These are phyloP conservation scores for Cataglyphis albicans DNA, from an alignment of 2,888 invertebrate genomes.

Conservation along the genomic window DNA sequence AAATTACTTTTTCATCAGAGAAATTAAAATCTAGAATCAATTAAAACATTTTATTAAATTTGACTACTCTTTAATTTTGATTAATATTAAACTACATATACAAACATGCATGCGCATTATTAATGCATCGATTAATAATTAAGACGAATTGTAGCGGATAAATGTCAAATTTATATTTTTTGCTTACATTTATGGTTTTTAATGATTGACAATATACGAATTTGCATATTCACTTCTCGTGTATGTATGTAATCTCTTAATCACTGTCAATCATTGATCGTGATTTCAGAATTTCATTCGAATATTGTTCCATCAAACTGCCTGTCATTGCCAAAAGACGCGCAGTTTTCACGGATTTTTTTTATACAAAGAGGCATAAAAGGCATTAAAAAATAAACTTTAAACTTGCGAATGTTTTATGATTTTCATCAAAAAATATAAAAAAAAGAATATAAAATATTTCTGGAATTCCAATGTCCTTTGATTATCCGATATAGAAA, in stretches of 20 bases:
- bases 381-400: constrained; percentile 54
- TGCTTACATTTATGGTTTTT: background rate
- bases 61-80: background rate
- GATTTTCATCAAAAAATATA: constrained; percentile 52
- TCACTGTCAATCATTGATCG: background rate
- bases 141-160: constrained; percentile 8
- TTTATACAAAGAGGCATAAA: constrained; percentile 39
- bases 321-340: constrained; percentile 6
- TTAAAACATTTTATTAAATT: constrained; percentile 24
- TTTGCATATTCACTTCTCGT: background rate
- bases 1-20: background rate
- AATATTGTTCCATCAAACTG: constrained; percentile 31
- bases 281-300: constrained; percentile 54
- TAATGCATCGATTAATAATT: constrained; percentile 25
- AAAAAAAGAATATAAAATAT: constrained; percentile 55
- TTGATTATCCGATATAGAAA: constrained; percentile 23
- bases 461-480: constrained; percentile 13
- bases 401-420: constrained; percentile 54
- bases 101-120: background rate
- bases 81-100: constrained; percentile 34
- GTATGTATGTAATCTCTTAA: background rate
- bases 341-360: background rate
- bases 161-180: constrained; percentile 31
- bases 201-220: constrained; percentile 15
- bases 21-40: constrained; percentile 7